These are phyloP conservation scores for Cryptus viduatorius DNA, from an alignment of 2,888 invertebrate genomes.

Conservation along the genomic window DNA sequence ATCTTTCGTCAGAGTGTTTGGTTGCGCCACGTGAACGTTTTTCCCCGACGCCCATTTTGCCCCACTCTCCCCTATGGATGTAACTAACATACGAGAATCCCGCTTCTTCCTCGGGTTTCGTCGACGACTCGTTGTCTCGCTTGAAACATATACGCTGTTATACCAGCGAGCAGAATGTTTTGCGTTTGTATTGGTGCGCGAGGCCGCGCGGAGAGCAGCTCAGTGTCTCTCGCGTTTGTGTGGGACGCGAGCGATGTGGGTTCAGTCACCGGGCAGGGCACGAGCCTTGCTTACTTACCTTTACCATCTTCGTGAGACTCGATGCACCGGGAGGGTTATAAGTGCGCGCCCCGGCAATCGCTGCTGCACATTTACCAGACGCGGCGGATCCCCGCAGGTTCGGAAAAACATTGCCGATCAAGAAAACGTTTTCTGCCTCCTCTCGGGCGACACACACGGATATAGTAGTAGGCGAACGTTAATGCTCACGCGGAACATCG, in stretches of 20 bases:
- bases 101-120: conserved; percentile 69
- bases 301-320: conserved; percentile 75
- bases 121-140: conserved; percentile 57
- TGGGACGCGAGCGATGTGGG: conserved; percentile 74
- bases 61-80: not conserved
- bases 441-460: conserved; percentile 39
- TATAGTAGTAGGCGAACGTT: not conserved
- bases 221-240: conserved; percentile 52
- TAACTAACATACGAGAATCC: conserved; percentile 68
- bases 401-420: conserved; percentile 44
- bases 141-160: conserved; percentile 24
- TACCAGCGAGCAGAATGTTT: not conserved
- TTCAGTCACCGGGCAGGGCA: conserved; percentile 81
- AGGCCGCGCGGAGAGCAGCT: conserved; percentile 50
- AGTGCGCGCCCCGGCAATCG: conserved; percentile 33
- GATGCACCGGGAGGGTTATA: conserved; percentile 50
- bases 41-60: not conserved
- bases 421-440: conserved; percentile 40
- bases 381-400: conserved; percentile 31
- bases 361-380: conserved; percentile 46
- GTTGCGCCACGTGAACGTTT: not conserved
- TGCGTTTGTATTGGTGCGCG: conserved; percentile 33
- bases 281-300: conserved; percentile 70
- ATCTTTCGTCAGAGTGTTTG: not conserved
- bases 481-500: conserved; percentile 8